Percentiles rank a stretch among this genome's conserved stretches.
These are phyloP conservation scores for Drosophila rubida DNA, from an alignment of 2,888 invertebrate species.

Conservation along the genomic window DNA sequence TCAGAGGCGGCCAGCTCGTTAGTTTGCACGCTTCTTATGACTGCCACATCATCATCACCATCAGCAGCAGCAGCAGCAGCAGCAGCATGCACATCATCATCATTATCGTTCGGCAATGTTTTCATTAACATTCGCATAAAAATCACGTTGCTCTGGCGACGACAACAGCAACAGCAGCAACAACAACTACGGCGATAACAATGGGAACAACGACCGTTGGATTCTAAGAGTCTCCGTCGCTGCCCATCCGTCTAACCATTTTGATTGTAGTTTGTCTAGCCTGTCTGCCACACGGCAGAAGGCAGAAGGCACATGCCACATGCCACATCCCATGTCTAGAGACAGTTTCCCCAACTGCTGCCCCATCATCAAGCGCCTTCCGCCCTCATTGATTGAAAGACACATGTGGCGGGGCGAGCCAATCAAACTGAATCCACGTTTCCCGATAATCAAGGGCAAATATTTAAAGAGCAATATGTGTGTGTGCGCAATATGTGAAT, in stretches of 20 bases:
- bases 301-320: neutral
- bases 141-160: conserved; percentile 64
- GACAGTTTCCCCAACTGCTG: conserved; percentile 1
- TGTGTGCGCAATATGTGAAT: conserved; percentile 48
- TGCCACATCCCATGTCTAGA: neutral
- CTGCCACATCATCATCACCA: conserved; percentile 17
- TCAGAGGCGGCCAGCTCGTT: conserved; percentile 30
- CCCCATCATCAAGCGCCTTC: neutral
- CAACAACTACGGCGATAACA: conserved; percentile 16
- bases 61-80: too few relatives aligned
- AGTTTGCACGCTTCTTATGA: conserved; percentile 27
- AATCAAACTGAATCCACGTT: conserved; percentile 55
- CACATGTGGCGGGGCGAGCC: conserved; percentile 31
- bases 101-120: conserved; percentile 44
- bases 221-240: conserved; percentile 1
- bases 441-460: conserved; percentile 83
- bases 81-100: too few relatives aligned
- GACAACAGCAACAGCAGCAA: conserved; percentile 42
- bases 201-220: conserved; percentile 25
- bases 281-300: conserved; percentile 24
- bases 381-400: conserved; percentile 50
- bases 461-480: conserved; percentile 78
- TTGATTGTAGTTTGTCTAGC: conserved; percentile 63
- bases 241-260: conserved; percentile 55
- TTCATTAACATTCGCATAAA: conserved; percentile 70